phyloP scores from a whole-genome alignment of 2,888 invertebrate species.

The Drosophila melanosoma region DNA sequence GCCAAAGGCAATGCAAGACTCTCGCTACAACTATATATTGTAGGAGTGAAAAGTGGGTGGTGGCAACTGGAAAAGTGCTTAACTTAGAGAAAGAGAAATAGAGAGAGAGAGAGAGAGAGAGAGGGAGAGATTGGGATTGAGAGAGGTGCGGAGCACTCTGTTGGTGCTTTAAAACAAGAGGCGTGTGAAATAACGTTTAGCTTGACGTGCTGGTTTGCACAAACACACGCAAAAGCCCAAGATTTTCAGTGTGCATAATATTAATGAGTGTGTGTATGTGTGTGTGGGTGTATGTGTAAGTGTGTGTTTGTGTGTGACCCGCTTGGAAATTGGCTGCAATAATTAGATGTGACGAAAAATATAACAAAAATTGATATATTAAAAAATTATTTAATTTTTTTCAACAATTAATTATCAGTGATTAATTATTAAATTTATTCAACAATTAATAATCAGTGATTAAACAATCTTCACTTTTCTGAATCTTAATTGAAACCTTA shows the following conservation, averaged over 20 bases:
- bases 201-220: constrained; percentile 51
- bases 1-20: constrained; percentile 34
- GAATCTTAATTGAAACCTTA: not conserved
- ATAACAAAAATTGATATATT: not conserved
- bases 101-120: too few relatives aligned
- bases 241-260: constrained; percentile 3
- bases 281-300: not conserved
- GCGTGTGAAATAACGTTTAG: constrained; percentile 77
- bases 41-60: not conserved
- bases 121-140: not conserved
- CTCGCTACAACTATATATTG: constrained; percentile 5
- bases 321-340: constrained; percentile 30
- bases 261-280: not conserved
- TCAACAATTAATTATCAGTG: not conserved
- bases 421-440: not conserved
- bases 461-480: not conserved
- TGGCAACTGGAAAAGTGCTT: constrained; percentile 18
- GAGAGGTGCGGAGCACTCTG: not conserved
- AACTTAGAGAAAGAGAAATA: constrained; percentile 9
- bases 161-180: constrained; percentile 67
- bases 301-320: constrained; percentile 18
- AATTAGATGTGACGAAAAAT: not conserved
- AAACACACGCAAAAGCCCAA: constrained; percentile 27
- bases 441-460: not conserved
- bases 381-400: too few relatives aligned